Percentiles rank a stretch among this genome's conserved stretches.
These are phyloP conservation scores for Piprites chloris DNA, from an alignment of 2,113 vertebrate species.

Conservation along the genomic window DNA sequence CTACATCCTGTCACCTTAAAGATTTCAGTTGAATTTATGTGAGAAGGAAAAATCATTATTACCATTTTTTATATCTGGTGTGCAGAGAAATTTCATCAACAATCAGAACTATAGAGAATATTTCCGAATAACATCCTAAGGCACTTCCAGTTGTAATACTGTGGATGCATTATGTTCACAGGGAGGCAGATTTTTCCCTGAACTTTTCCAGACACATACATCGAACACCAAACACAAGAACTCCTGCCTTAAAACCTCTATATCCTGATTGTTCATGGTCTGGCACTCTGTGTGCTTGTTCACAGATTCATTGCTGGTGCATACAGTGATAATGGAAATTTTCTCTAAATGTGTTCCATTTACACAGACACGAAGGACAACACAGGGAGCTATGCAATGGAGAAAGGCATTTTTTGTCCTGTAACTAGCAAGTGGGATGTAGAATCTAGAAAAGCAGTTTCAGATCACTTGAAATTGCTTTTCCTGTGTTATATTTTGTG, in stretches of 20 bases:
- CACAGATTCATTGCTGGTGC: not conserved
- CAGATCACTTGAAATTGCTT: not conserved
- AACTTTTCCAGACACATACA: not conserved
- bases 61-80: not conserved
- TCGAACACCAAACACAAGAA: not conserved
- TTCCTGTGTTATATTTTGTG: not conserved
- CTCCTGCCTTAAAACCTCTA: not conserved
- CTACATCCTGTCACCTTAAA: not conserved
- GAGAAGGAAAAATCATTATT: not conserved
- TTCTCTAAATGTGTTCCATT: not conserved
- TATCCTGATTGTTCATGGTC: not conserved
- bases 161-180: not conserved
- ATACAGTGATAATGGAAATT: not conserved
- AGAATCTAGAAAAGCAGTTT: not conserved
- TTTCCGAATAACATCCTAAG: not conserved
- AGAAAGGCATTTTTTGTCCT: not conserved
- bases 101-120: not conserved
- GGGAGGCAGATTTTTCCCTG: not conserved
- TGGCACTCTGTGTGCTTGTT: not conserved
- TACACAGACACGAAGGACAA: not conserved
- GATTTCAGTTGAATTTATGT: not conserved
- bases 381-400: not conserved
- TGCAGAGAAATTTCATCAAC: not conserved
- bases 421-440: not conserved
- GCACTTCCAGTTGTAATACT: not conserved